Evolutionary conservation across 2,888 invertebrate species (phyloP).

Genomic region (Unio pictorum): DNA sequence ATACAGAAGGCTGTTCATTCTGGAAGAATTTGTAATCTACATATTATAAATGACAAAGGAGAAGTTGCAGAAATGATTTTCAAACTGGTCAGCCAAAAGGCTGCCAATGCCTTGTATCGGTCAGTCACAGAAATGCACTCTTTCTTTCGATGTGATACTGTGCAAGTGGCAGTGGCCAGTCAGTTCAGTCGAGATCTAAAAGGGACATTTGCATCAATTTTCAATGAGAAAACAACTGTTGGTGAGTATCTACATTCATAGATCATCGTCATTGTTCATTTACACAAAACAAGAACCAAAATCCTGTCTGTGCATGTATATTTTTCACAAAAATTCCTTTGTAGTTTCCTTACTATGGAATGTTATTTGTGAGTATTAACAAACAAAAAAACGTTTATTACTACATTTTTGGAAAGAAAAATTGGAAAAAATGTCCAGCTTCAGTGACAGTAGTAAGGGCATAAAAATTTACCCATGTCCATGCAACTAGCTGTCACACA

Average conservation of each 20-base stretch:
- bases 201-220: conserved; percentile 91
- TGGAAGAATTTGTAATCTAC: conserved; percentile 62
- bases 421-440: too few relatives aligned
- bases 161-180: conserved; percentile 87
- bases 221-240: conserved; percentile 79
- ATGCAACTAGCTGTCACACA: too few relatives aligned
- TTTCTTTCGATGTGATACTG: conserved; percentile 93
- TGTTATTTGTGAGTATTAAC: too few relatives aligned
- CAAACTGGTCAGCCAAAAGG: conserved; percentile 85
- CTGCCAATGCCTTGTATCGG: conserved; percentile 81
- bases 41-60: conserved; percentile 59
- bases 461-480: too few relatives aligned
- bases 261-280: not conserved
- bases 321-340: too few relatives aligned
- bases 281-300: not conserved
- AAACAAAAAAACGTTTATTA: too few relatives aligned
- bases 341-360: too few relatives aligned
- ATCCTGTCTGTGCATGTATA: too few relatives aligned
- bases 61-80: conserved; percentile 75
- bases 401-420: too few relatives aligned
- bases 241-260: conserved; percentile 44
- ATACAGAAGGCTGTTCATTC: conserved; percentile 67
- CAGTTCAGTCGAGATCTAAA: conserved; percentile 91
- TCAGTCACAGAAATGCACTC: conserved; percentile 93
- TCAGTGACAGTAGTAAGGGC: too few relatives aligned